phyloP scores from a whole-genome alignment of 2,888 invertebrate genomes.

The Hirtodrosophila duncani region DNA sequence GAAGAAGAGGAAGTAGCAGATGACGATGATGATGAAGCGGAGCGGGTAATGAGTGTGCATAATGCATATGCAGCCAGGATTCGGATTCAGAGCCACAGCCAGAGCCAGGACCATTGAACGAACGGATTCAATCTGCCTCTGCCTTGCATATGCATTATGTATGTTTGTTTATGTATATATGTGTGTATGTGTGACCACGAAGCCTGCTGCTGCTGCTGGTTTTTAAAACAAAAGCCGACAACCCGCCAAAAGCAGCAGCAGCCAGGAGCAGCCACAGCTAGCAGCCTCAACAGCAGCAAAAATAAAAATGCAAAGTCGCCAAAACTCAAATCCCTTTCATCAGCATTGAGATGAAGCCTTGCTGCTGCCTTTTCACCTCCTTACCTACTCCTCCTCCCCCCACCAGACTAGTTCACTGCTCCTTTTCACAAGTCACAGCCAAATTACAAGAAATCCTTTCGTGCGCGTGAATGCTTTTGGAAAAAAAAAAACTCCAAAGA shows the following conservation, averaged over 20 bases:
- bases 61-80: constrained; percentile 68
- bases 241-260: constrained; percentile 55
- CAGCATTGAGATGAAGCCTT: constrained; percentile 50
- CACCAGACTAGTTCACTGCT: neutral
- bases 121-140: constrained; percentile 70
- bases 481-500: constrained; percentile 39
- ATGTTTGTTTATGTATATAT: constrained; percentile 30
- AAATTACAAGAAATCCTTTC: constrained; percentile 77
- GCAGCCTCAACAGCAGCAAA: constrained; percentile 42
- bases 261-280: constrained; percentile 12
- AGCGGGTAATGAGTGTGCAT: constrained; percentile 71
- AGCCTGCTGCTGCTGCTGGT: constrained; percentile 20
- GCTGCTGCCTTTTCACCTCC: constrained; percentile 20
- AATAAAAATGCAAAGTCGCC: constrained; percentile 73
- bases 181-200: constrained; percentile 7
- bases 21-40: constrained; percentile 27
- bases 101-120: constrained; percentile 56
- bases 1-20: neutral
- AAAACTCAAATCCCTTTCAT: constrained; percentile 71
- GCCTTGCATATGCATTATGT: too few relatives aligned
- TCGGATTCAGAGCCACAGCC: constrained; percentile 20
- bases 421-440: constrained; percentile 60
- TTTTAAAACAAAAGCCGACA: constrained; percentile 65
- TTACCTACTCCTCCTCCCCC: neutral
- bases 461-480: constrained; percentile 73